Percentiles rank a stretch among this genome's conserved stretches.
These are phyloP conservation scores for Orientallactaga bullata DNA, from an alignment of 2,113 vertebrate genomes.

Conservation along the genomic window DNA sequence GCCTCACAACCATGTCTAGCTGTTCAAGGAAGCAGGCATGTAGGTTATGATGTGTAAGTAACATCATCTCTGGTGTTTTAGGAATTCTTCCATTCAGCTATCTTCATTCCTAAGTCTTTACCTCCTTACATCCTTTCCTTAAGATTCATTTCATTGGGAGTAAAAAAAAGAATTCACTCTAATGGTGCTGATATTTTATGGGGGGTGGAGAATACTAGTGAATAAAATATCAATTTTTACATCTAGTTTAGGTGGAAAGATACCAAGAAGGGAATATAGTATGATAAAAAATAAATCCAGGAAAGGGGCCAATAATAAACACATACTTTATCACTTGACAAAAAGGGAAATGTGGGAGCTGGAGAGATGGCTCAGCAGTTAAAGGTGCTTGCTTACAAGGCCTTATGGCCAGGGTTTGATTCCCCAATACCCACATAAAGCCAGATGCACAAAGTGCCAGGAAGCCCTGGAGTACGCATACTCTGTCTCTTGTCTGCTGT, in stretches of 20 bases:
- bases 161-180: neutral
- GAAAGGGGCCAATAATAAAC: neutral
- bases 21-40: neutral
- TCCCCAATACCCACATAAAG: too few relatives aligned
- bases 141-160: slow-evolving; percentile 15
- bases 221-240: slow-evolving; percentile 17
- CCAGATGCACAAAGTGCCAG: too few relatives aligned
- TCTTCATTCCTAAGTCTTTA: neutral
- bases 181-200: neutral
- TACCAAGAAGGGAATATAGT: neutral
- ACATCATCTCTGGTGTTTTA: neutral
- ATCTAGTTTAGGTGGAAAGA: slow-evolving; percentile 28
- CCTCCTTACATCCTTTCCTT: neutral
- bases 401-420: too few relatives aligned
- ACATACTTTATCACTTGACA: neutral
- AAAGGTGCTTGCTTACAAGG: too few relatives aligned
- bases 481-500: too few relatives aligned
- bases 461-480: too few relatives aligned
- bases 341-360: neutral
- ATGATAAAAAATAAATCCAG: slow-evolving; percentile 19
- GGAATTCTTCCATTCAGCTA: neutral
- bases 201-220: neutral
- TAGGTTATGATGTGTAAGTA: slow-evolving; percentile 4
- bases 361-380: too few relatives aligned
- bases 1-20: neutral